Percentiles rank a stretch among this genome's conserved stretches.
Conservation (phyloP, 2,888 invertebrate genomes). For the Trachelus tabidus region DNA sequence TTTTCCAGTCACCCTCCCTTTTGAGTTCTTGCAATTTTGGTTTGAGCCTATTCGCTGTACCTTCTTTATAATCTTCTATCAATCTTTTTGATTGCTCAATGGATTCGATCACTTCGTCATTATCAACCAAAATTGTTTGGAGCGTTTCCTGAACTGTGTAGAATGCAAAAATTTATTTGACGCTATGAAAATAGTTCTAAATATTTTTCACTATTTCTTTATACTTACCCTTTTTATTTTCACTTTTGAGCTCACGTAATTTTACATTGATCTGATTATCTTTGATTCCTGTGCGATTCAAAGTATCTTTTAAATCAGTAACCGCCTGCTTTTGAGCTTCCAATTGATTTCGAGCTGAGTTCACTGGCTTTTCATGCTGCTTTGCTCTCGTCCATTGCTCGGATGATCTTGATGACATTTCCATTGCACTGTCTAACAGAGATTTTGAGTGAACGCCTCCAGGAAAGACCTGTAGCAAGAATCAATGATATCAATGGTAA, state of each 20-base stretch:
- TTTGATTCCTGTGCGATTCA: slow-evolving; percentile 59
- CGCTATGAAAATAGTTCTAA: slow-evolving; percentile 23
- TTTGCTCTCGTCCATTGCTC: slow-evolving; percentile 52
- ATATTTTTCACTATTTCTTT: neutral
- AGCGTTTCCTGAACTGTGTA: slow-evolving; percentile 45
- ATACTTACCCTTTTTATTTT: slow-evolving; percentile 67
- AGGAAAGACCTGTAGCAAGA: slow-evolving; percentile 48
- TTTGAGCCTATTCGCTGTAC: slow-evolving; percentile 68
- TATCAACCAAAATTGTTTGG: slow-evolving; percentile 37
- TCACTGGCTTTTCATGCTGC: slow-evolving; percentile 64
- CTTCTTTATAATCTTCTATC: slow-evolving; percentile 65
- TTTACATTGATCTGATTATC: slow-evolving; percentile 61
- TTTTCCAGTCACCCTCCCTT: slow-evolving; percentile 75
- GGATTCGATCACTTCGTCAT: slow-evolving; percentile 36
- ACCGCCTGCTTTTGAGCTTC: slow-evolving; percentile 53
- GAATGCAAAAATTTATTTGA: slow-evolving; percentile 31
- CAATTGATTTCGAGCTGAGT: slow-evolving; percentile 65
- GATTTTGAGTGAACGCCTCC: slow-evolving; percentile 48
- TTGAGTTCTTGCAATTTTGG: slow-evolving; percentile 70
- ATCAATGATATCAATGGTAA: neutral
- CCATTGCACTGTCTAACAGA: slow-evolving; percentile 55
- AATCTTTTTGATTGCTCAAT: slow-evolving; percentile 40
- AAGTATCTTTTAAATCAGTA: slow-evolving; percentile 50
- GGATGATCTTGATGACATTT: slow-evolving; percentile 51
- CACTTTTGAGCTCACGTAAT: slow-evolving; percentile 68